Conservation (phyloP, 1,140 invertebrate genomes). For the Cydia fagiglandana region DNA sequence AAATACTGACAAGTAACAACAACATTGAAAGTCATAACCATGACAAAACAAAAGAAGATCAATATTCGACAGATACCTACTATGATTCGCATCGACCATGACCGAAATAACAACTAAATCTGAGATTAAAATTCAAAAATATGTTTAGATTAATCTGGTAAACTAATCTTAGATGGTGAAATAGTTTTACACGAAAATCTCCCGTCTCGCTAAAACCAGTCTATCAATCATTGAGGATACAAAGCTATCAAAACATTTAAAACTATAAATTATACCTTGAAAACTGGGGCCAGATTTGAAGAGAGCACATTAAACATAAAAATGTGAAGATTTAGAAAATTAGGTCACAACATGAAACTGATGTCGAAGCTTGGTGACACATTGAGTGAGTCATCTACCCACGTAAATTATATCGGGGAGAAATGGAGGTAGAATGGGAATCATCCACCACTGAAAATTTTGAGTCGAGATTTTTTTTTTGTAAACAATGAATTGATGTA, state of each 20-base stretch:
- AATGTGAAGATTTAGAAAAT: not conserved
- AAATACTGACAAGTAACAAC: no score
- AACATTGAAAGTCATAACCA: no score
- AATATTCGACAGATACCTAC: not conserved
- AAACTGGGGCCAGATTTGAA: conserved; percentile 21
- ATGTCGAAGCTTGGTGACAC: conserved; percentile 4
- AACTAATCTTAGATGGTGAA: not conserved
- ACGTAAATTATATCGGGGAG: not conserved
- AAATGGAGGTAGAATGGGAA: not conserved
- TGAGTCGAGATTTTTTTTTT: no score
- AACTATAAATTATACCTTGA: conserved; percentile 14
- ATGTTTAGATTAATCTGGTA: not conserved
- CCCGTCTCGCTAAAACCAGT: not conserved
- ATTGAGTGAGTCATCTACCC: conserved; percentile 22
- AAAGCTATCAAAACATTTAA: not conserved
- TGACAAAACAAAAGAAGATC: not conserved
- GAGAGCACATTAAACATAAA: not conserved
- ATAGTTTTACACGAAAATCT: not conserved
- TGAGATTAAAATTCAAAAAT: not conserved
- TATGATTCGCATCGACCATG: not conserved
- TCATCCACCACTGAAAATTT: not conserved
- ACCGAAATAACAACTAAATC: conserved; percentile 3
- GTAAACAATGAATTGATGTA: no score
- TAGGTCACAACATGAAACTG: not conserved
- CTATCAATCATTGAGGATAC: not conserved